Conservation (phyloP, 2,113 vertebrate species). For the Castor canadensis region DNA sequence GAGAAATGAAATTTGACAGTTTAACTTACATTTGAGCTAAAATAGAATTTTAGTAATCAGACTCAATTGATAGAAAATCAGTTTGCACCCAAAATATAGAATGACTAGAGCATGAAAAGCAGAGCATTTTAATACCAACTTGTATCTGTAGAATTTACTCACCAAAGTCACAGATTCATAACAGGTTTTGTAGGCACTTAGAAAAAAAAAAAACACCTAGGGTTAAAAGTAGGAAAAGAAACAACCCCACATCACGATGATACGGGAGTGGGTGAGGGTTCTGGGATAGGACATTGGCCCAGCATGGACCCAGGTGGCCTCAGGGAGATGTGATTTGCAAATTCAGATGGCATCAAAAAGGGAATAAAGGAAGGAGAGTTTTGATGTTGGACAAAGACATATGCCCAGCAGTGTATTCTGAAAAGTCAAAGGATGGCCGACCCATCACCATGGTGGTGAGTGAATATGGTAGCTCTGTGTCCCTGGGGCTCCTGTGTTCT, state of each 20-base stretch:
- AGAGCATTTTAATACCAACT: neutral
- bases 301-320: fast-evolving
- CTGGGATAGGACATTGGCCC: neutral
- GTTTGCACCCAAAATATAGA: neutral
- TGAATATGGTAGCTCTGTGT: fast-evolving
- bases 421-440: neutral
- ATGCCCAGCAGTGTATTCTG: neutral
- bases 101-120: neutral
- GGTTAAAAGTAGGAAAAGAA: constrained; percentile 3
- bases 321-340: neutral
- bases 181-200: neutral
- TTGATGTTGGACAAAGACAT: neutral
- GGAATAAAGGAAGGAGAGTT: neutral
- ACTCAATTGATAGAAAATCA: neutral
- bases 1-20: neutral
- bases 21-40: neutral
- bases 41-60: constrained; percentile 27
- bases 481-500: fast-evolving
- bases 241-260: neutral
- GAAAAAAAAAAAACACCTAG: neutral
- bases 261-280: neutral
- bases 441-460: neutral
- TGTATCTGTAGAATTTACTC: neutral
- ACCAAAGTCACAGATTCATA: neutral
- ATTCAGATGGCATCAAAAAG: neutral